Percentiles rank a stretch among this genome's conserved stretches.
Conservation (phyloP, 2,888 invertebrate genomes). For the Hetaerina titia region DNA sequence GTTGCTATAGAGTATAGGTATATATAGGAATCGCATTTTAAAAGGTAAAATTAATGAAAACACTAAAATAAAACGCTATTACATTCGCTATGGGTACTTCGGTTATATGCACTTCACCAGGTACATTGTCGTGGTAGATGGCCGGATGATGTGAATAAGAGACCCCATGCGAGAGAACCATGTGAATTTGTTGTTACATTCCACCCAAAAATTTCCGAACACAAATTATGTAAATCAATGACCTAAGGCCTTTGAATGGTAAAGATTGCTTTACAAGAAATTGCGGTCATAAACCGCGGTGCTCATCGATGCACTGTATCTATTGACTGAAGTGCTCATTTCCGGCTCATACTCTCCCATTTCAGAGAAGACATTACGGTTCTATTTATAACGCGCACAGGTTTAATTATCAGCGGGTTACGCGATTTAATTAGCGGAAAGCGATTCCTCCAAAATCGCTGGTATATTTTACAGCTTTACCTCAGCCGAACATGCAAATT, state of each 20-base stretch:
- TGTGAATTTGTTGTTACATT: no score
- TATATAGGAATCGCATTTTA: no score
- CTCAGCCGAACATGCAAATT: background rate
- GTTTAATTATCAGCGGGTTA: background rate
- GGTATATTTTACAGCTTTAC: background rate
- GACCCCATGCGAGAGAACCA: no score
- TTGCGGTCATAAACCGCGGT: background rate
- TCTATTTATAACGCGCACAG: background rate
- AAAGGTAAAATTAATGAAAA: no score
- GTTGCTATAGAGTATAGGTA: no score
- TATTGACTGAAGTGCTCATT: background rate
- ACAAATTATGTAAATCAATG: no score
- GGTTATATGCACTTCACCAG: no score
- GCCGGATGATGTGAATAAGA: no score
- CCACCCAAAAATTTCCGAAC: background rate
- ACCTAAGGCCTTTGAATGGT: no score
- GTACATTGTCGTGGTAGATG: no score
- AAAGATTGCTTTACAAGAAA: background rate
- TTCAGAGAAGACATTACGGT: background rate
- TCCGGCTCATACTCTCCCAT: background rate
- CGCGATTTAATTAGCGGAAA: background rate
- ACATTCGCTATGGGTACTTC: no score
- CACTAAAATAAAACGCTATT: no score
- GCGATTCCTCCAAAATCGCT: background rate
- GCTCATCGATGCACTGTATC: background rate